These are phyloP conservation scores for Cydia amplana DNA, from an alignment of 1,140 invertebrate genomes.

Conservation along the genomic window DNA sequence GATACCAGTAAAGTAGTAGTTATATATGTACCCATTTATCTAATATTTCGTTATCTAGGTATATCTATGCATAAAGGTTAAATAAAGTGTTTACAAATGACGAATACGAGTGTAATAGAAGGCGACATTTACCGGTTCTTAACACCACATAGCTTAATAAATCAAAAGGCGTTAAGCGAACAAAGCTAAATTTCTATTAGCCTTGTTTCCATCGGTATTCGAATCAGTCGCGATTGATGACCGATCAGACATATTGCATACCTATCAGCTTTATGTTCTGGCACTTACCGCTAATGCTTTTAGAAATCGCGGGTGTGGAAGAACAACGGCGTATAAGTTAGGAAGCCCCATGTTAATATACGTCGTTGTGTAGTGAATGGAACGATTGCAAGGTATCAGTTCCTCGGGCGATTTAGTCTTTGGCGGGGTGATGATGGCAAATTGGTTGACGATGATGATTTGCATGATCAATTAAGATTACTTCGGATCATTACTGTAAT, in stretches of 20 bases:
- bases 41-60: too few species aligned
- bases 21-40: too few species aligned
- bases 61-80: background rate
- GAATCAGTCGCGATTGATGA: conserved; percentile 59
- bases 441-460: conserved; percentile 41
- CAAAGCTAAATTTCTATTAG: conserved; percentile 33
- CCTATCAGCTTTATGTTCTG: conserved; percentile 71
- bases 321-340: background rate
- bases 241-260: conserved; percentile 61
- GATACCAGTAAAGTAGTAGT: too few species aligned
- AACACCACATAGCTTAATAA: conserved; percentile 9
- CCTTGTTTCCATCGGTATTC: conserved; percentile 50
- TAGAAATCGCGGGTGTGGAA: conserved; percentile 41
- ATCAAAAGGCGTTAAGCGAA: conserved; percentile 32
- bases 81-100: background rate
- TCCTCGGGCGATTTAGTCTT: conserved; percentile 55
- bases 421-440: conserved; percentile 44
- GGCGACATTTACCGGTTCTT: background rate
- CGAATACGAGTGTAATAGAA: background rate
- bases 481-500: conserved; percentile 6
- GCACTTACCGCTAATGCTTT: conserved; percentile 65
- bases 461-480: conserved; percentile 17
- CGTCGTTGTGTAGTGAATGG: background rate
- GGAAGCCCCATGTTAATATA: background rate
- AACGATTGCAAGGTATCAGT: conserved; percentile 58